These are phyloP conservation scores for Itoplectis maculator DNA, from an alignment of 2,888 invertebrate genomes.

Conservation along the genomic window DNA sequence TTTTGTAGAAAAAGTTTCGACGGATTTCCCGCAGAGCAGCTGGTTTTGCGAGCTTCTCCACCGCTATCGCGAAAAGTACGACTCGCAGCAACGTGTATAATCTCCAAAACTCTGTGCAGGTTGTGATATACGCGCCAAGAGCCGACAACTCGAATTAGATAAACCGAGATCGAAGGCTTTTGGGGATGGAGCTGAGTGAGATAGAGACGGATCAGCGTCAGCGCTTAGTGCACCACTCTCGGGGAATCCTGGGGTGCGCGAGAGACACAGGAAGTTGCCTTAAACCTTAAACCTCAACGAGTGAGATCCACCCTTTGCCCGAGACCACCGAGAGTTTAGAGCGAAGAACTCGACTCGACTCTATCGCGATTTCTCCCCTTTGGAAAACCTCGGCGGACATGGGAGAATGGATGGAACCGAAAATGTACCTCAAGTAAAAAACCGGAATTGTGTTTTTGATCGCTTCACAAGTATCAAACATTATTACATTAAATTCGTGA, in stretches of 20 bases:
- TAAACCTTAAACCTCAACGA: constrained; percentile 82
- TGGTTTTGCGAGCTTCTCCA: constrained; percentile 48
- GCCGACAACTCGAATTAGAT: constrained; percentile 83
- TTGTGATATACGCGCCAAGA: constrained; percentile 72
- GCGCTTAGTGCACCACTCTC: constrained; percentile 80
- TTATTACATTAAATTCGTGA: constrained; percentile 88
- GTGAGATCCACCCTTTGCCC: constrained; percentile 67
- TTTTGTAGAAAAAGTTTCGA: constrained; percentile 15
- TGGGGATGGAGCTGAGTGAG: constrained; percentile 78
- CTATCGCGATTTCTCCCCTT: constrained; percentile 61
- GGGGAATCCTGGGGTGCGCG: constrained; percentile 75
- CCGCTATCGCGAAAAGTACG: constrained; percentile 60
- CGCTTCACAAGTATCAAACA: constrained; percentile 88
- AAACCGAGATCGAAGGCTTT: constrained; percentile 80
- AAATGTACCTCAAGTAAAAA: constrained; percentile 24
- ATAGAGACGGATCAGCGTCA: constrained; percentile 81
- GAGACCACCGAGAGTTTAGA: constrained; percentile 82
- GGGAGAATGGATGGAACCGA: constrained; percentile 30
- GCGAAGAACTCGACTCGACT: constrained; percentile 73
- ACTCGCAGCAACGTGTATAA: constrained; percentile 53
- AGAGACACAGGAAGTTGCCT: constrained; percentile 75
- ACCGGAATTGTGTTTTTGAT: constrained; percentile 82
- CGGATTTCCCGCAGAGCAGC: constrained; percentile 10
- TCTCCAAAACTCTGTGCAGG: constrained; percentile 55
- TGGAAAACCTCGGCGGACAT: constrained; percentile 37